These are phyloP conservation scores for Laodelphax striatellus DNA, from an alignment of 1,140 invertebrate genomes.

Conservation along the genomic window DNA sequence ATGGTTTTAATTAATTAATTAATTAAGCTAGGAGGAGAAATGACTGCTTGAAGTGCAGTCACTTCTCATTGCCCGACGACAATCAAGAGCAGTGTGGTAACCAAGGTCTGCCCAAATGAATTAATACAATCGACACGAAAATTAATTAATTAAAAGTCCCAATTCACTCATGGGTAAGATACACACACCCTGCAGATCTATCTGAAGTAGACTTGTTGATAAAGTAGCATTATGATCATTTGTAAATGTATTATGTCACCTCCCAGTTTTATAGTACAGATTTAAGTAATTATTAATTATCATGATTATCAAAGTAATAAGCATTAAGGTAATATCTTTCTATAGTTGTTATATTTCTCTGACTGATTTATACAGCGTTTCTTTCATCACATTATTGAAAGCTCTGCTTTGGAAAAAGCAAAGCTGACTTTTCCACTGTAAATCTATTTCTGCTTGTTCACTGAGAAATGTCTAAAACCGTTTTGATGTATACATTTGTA, in stretches of 20 bases:
- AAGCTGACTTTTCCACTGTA: not conserved
- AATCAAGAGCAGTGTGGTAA: conserved; percentile 1
- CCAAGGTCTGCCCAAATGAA: not conserved
- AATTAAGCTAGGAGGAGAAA: not conserved
- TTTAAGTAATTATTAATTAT: not conserved
- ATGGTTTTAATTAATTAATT: not conserved
- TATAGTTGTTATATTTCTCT: not conserved
- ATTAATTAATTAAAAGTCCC: not conserved
- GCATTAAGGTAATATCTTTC: not conserved
- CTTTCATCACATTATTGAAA: not conserved
- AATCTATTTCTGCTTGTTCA: not conserved
- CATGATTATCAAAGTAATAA: not conserved
- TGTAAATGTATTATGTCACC: not conserved
- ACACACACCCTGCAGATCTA: no score
- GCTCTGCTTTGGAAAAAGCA: not conserved
- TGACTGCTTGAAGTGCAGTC: not conserved
- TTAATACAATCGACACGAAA: not conserved
- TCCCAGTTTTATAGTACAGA: not conserved
- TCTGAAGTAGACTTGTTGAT: not conserved
- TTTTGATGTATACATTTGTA: not conserved
- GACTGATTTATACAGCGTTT: not conserved
- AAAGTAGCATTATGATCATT: not conserved
- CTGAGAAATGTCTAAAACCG: not conserved
- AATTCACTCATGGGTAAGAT: no score
- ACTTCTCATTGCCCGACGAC: not conserved